Conservation (phyloP, 2,113 vertebrate species). For the Pangasianodon hypophthalmus region DNA sequence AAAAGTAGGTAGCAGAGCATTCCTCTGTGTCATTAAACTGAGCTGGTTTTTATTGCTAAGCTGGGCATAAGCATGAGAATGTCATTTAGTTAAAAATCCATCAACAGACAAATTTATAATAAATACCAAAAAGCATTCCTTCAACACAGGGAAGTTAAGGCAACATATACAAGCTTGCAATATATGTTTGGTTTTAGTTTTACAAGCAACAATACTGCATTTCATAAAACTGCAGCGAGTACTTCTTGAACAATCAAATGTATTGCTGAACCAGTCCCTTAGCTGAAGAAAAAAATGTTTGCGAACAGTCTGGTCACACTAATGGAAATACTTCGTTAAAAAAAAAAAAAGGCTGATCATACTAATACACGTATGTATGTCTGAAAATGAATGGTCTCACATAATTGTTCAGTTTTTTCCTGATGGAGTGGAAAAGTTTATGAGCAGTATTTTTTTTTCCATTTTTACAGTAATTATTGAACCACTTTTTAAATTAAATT, state of each 20-base stretch:
- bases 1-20: neutral
- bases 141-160: neutral
- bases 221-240: conserved; percentile 9
- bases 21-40: neutral
- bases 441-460: neutral
- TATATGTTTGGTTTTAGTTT: conserved; percentile 29
- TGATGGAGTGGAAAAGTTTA: neutral
- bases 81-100: neutral
- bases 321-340: neutral
- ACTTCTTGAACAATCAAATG: neutral
- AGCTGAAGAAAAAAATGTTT: neutral
- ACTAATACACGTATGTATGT: neutral
- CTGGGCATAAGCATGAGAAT: neutral
- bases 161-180: neutral
- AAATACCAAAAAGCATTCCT: neutral
- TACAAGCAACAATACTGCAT: neutral
- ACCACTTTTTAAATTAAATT: neutral
- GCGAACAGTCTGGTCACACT: neutral
- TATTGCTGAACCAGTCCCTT: neutral
- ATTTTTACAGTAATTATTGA: neutral
- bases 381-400: neutral
- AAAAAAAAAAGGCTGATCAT: neutral
- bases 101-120: neutral
- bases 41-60: neutral
- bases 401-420: neutral